These are phyloP conservation scores for Melanotaenia maccullochi DNA, from an alignment of 2,797 vertebrate genomes.

Conservation along the genomic window DNA sequence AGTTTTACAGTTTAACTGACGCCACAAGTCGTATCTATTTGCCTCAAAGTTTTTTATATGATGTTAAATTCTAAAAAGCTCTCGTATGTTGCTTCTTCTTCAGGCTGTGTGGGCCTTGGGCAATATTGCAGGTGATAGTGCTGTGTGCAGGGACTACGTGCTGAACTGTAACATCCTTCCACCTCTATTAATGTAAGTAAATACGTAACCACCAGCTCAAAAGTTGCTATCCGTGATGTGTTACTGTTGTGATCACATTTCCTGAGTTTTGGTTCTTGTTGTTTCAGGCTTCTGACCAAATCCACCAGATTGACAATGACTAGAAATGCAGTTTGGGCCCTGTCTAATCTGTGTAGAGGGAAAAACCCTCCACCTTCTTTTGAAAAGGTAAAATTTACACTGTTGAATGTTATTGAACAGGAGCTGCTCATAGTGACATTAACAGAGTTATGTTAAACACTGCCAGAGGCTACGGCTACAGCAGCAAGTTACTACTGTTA, in stretches of 20 bases:
- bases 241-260: slow-evolving; percentile 1
- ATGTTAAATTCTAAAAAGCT: background rate
- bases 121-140: slow-evolving; percentile 98
- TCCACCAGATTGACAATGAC: slow-evolving; percentile 98
- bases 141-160: slow-evolving; percentile 96
- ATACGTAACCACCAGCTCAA: background rate
- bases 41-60: background rate
- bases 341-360: slow-evolving; percentile 98
- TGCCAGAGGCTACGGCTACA: background rate
- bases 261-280: background rate
- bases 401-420: background rate
- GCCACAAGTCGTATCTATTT: background rate
- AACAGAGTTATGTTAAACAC: background rate
- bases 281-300: slow-evolving; percentile 92
- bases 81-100: slow-evolving; percentile 16
- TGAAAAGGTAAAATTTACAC: slow-evolving; percentile 86
- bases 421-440: background rate
- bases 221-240: background rate
- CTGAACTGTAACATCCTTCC: slow-evolving; percentile 96
- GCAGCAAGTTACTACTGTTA: background rate
- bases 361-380: slow-evolving; percentile 97
- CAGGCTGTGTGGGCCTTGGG: slow-evolving; percentile 99
- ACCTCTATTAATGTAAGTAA: slow-evolving; percentile 93
- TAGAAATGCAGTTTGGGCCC: slow-evolving; percentile 96
- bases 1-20: background rate